Evolutionary conservation across 2,888 invertebrate species (phyloP).

Genomic region (Odontothrips loti): DNA sequence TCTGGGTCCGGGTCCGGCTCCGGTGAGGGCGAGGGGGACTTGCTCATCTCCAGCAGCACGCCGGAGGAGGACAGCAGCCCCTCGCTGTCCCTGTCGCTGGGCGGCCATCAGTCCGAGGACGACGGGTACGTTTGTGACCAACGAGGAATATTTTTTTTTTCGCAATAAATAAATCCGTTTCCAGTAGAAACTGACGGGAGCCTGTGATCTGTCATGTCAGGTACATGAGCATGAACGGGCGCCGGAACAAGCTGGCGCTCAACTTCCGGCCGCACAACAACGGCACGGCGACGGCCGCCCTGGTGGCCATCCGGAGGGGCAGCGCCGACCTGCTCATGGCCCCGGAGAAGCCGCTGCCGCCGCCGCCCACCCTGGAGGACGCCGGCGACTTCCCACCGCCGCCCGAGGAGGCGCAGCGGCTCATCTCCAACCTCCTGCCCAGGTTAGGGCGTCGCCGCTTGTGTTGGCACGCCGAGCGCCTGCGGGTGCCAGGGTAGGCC

Average conservation of each 20-base stretch:
- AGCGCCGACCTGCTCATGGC: conserved; percentile 48
- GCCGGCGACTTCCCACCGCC: conserved; percentile 63
- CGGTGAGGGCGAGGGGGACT: conserved; percentile 37
- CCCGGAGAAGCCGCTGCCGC: conserved; percentile 33
- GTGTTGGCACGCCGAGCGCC: no score
- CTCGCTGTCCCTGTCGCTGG: conserved; percentile 50
- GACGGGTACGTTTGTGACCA: conserved; percentile 55
- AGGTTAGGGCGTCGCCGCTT: conserved; percentile 62
- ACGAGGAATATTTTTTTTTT: no score
- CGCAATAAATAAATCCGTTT: no score
- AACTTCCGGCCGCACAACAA: conserved; percentile 62
- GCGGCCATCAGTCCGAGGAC: conserved; percentile 76
- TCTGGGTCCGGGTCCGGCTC: conserved; percentile 41
- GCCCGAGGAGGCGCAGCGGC: conserved; percentile 70
- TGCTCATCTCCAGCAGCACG: conserved; percentile 41
- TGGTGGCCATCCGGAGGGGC: conserved; percentile 42
- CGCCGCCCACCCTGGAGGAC: conserved; percentile 35
- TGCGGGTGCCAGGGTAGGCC: no score
- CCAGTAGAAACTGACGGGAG: no score
- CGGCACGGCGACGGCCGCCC: conserved; percentile 32
- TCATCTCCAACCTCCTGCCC: conserved; percentile 69
- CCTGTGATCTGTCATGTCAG: no score
- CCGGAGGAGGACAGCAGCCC: conserved; percentile 64
- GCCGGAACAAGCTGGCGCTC: conserved; percentile 69
- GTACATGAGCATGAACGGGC: conserved; percentile 88